Percentiles rank a stretch among this genome's conserved stretches.
Evolutionary conservation across 2,888 invertebrate genomes (phyloP).

Genomic region (Pheosia gnoma): DNA sequence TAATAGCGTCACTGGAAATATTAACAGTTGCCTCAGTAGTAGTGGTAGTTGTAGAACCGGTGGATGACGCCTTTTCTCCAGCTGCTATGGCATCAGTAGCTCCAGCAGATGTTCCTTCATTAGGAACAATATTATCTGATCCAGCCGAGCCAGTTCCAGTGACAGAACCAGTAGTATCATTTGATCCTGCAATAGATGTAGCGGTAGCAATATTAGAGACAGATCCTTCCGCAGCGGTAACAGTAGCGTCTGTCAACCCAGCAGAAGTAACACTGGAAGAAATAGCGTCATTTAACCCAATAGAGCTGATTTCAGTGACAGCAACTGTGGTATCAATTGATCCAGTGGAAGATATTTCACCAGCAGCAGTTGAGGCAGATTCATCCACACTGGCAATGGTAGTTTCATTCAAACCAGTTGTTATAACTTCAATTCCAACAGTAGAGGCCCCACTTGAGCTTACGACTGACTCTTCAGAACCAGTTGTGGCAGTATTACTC

Average conservation of each 20-base stretch:
- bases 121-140: not conserved
- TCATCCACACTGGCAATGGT: not conserved
- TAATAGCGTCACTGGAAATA: not conserved
- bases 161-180: not conserved
- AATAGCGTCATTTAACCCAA: constrained; percentile 8
- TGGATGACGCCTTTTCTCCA: too few relatives aligned
- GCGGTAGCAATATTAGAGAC: not conserved
- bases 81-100: too few relatives aligned
- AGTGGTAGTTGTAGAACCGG: not conserved
- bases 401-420: not conserved
- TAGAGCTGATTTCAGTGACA: not conserved
- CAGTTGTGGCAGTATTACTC: constrained; percentile 6
- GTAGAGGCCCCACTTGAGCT: constrained; percentile 4
- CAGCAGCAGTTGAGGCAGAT: constrained; percentile 6
- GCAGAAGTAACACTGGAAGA: constrained; percentile 2
- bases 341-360: constrained; percentile 9
- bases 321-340: not conserved
- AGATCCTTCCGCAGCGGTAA: not conserved
- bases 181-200: constrained; percentile 1
- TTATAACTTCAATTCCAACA: constrained; percentile 9
- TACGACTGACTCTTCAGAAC: constrained; percentile 5
- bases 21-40: constrained; percentile 4
- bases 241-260: constrained; percentile 5
- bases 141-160: not conserved
- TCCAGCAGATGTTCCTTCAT: constrained; percentile 4